Percentiles rank a stretch among this genome's conserved stretches.
phyloP scores from a whole-genome alignment of 2,797 vertebrate species.

The Enteromius viviparus region DNA sequence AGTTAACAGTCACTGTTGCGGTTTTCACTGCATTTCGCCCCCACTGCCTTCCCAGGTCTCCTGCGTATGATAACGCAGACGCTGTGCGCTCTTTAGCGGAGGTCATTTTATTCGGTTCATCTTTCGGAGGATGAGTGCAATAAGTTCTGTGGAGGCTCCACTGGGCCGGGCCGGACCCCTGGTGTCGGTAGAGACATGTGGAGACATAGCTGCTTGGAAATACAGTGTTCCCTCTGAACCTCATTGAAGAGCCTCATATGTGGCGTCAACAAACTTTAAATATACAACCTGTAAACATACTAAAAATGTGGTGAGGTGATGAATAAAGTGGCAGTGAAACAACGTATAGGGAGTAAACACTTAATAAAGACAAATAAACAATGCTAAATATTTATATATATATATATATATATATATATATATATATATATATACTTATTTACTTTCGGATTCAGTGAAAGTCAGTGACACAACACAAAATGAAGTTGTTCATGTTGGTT shows the following conservation, averaged over 20 bases:
- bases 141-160: slow-evolving; percentile 70
- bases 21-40: slow-evolving; percentile 76
- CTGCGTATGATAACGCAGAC: slow-evolving; percentile 71
- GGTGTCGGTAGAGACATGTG: slow-evolving; percentile 63
- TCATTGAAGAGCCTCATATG: slow-evolving; percentile 65
- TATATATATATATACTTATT: not conserved
- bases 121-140: slow-evolving; percentile 70
- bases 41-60: slow-evolving; percentile 76
- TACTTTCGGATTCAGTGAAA: not conserved
- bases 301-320: too few species aligned
- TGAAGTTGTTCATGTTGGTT: not conserved
- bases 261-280: not conserved
- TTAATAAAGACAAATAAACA: not conserved
- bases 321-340: too few species aligned
- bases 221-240: slow-evolving; percentile 69
- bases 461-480: not conserved
- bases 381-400: not conserved
- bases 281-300: slow-evolving; percentile 23
- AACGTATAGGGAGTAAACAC: not conserved
- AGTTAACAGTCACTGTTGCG: slow-evolving; percentile 73
- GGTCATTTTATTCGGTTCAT: slow-evolving; percentile 67
- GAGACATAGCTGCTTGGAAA: slow-evolving; percentile 69
- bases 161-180: slow-evolving; percentile 63
- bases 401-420: too few species aligned
- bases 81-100: slow-evolving; percentile 65